Evolutionary conservation across 1,140 invertebrate species (phyloP).

Genomic region (Brachionus paranguensis): DNA sequence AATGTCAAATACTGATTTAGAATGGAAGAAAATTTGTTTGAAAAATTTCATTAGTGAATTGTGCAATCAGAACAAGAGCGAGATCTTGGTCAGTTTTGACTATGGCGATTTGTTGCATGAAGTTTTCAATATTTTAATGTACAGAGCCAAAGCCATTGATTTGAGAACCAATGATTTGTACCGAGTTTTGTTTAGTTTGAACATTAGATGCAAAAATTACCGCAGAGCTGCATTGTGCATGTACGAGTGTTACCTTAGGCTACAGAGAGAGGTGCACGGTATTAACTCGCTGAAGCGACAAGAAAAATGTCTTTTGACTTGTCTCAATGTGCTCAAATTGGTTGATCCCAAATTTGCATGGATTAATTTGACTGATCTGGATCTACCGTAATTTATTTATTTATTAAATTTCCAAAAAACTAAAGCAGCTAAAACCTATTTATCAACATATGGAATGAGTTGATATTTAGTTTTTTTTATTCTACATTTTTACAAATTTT

Average conservation of each 20-base stretch:
- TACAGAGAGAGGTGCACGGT: neutral
- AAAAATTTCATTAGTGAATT: constrained; percentile 39
- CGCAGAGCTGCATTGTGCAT: neutral
- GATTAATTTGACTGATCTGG: neutral
- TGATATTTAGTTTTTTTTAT: too few species aligned
- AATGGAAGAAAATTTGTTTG: constrained; percentile 25
- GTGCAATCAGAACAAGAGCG: constrained; percentile 24
- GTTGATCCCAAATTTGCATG: neutral
- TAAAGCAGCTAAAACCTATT: too few species aligned
- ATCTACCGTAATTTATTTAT: neutral
- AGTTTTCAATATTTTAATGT: neutral
- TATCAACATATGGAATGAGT: too few species aligned
- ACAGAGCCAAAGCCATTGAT: constrained; percentile 13
- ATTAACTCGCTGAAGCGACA: constrained; percentile 22
- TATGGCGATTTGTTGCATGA: constrained; percentile 25
- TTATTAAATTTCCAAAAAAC: too few species aligned
- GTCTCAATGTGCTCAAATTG: constrained; percentile 21
- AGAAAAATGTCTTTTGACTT: constrained; percentile 25
- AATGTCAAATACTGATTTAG: constrained; percentile 12
- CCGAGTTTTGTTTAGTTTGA: neutral
- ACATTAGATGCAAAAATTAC: neutral
- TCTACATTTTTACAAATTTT: too few species aligned
- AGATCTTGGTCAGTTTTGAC: constrained; percentile 11
- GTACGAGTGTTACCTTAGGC: constrained; percentile 24
- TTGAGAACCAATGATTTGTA: constrained; percentile 13